Conservation (phyloP, 2,888 invertebrate genomes). For the Bedellia somnulentella region DNA sequence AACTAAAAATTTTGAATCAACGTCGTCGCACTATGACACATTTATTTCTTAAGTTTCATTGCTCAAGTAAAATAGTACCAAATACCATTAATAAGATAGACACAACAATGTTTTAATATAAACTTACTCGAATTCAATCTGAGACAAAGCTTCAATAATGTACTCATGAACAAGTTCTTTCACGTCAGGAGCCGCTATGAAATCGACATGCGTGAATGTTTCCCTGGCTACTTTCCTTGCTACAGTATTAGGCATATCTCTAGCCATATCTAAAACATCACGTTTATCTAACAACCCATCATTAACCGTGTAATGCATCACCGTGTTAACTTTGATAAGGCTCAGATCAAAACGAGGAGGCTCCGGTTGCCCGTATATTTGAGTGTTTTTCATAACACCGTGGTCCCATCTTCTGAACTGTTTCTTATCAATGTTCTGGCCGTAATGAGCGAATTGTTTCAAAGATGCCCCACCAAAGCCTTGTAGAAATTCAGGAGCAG, state of each 20-base stretch:
- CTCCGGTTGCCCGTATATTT: conserved; percentile 10
- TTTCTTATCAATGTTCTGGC: conserved; percentile 15
- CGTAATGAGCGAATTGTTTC: conserved; percentile 17
- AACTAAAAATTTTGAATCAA: no score
- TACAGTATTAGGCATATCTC: conserved; percentile 11
- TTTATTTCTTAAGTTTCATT: no score
- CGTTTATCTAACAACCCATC: conserved; percentile 13
- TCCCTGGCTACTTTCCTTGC: conserved; percentile 12
- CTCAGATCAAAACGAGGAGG: conserved; percentile 12
- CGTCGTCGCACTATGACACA: no score
- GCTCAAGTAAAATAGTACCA: no score
- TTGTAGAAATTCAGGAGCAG: no score
- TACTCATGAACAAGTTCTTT: conserved; percentile 13
- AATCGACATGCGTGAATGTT: conserved; percentile 14
- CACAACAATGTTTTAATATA: no score
- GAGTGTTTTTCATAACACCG: conserved; percentile 11
- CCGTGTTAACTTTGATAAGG: conserved; percentile 11
- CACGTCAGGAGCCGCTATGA: conserved; percentile 11
- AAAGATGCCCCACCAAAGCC: conserved; percentile 12
- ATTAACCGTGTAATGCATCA: conserved; percentile 13
- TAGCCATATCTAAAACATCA: conserved; percentile 15
- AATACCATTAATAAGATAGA: no score
- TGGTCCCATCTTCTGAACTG: conserved; percentile 15
- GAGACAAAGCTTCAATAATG: conserved; percentile 9
- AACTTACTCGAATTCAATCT: no score